Conservation (phyloP, 2,797 vertebrate genomes). For the Paguma larvata region DNA sequence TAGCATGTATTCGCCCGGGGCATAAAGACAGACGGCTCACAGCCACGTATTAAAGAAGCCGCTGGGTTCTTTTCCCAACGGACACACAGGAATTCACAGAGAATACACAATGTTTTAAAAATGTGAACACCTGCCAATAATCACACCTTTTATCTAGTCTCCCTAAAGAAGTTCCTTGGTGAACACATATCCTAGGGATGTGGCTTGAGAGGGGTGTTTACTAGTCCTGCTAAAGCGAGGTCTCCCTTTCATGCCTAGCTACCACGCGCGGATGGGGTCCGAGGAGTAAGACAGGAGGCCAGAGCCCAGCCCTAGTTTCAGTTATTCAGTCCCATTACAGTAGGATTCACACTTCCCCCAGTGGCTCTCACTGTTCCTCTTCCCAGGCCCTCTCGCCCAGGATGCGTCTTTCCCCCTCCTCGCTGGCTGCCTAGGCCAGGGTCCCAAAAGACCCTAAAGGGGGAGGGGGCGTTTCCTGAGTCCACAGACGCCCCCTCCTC, state of each 20-base stretch:
- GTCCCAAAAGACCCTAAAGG: not conserved
- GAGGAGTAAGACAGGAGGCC: not conserved
- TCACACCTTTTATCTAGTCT: not conserved
- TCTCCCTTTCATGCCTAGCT: not conserved
- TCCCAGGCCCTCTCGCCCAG: not conserved
- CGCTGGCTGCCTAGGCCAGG: not conserved
- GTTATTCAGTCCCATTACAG: not conserved
- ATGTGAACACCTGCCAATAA: constrained; percentile 2
- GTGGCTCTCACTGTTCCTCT: not conserved
- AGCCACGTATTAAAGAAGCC: not conserved
- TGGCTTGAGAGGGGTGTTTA: not conserved
- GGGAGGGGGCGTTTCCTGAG: constrained; percentile 6
- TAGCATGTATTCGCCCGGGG: not conserved
- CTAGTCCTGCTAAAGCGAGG: not conserved
- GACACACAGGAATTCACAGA: not conserved
- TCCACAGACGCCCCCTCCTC: not conserved
- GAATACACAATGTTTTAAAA: not conserved
- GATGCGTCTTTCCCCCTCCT: not conserved
- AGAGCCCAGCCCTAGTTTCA: not conserved
- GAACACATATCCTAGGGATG: not conserved
- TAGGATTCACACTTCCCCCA: not conserved
- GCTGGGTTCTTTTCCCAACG: not conserved
- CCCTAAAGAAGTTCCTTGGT: not conserved
- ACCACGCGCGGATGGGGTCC: not conserved
- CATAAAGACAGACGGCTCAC: not conserved